Evolutionary conservation across 2,113 vertebrate genomes (phyloP).

Genomic region (Clarias gariepinus): DNA sequence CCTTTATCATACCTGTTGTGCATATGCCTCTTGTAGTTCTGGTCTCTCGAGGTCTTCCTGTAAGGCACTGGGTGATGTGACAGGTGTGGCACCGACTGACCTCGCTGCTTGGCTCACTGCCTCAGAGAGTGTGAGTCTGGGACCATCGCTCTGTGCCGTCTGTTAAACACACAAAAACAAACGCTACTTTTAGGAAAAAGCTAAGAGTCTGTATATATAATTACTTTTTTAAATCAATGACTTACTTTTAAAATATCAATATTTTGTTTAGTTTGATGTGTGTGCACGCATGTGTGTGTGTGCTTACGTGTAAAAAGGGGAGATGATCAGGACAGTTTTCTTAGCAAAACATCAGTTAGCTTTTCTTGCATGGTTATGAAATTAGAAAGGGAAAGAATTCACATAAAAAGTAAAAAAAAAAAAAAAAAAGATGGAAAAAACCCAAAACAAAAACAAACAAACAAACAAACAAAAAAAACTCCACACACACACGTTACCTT

Average conservation of each 20-base stretch:
- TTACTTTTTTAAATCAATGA: background rate
- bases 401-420: background rate
- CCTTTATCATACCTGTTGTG: conserved; percentile 77
- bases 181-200: background rate
- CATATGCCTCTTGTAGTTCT: conserved; percentile 82
- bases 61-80: conserved; percentile 77
- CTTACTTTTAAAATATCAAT: background rate
- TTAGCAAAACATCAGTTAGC: background rate
- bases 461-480: background rate
- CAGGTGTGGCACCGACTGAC: conserved; percentile 78
- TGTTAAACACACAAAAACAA: conserved; percentile 55
- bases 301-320: background rate
- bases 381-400: background rate
- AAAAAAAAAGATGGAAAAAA: background rate
- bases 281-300: too few relatives aligned
- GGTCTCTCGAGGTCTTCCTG: conserved; percentile 79
- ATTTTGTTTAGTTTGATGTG: background rate
- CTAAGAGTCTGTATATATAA: background rate
- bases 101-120: conserved; percentile 85
- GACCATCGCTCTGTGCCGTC: conserved; percentile 83
- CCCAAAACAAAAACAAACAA: background rate
- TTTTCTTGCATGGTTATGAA: background rate
- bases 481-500: conserved; percentile 73
- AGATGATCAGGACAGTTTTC: background rate
- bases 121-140: conserved; percentile 84